A percentile compares a stretch with the other conserved stretches of the same genome.
These are phyloP conservation scores for Boleophthalmus pectinirostris DNA, from an alignment of 2,113 vertebrate genomes.

Conservation along the genomic window DNA sequence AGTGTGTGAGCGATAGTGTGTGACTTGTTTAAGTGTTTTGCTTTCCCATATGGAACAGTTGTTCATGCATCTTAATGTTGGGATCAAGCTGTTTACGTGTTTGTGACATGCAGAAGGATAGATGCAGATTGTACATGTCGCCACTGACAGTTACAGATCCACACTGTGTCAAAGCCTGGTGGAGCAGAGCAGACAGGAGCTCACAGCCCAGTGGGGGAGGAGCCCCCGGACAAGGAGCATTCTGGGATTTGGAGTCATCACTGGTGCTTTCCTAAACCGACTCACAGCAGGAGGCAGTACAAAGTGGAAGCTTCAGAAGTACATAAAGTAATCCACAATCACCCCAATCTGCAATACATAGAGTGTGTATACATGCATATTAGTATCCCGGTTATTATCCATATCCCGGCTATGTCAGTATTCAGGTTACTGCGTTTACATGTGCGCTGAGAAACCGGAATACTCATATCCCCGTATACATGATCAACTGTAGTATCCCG, in stretches of 20 bases:
- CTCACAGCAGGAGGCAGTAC: background rate
- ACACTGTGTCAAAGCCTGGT: conserved; percentile 41
- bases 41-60: conserved; percentile 39
- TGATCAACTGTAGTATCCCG: too few relatives aligned
- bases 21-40: conserved; percentile 40
- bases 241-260: conserved; percentile 35
- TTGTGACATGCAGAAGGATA: conserved; percentile 39
- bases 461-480: too few relatives aligned
- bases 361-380: too few relatives aligned
- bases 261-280: background rate
- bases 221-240: conserved; percentile 38
- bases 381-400: too few relatives aligned
- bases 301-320: background rate
- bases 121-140: conserved; percentile 35
- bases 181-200: conserved; percentile 51
- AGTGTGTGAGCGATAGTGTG: conserved; percentile 38
- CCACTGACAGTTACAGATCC: conserved; percentile 42
- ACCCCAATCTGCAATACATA: background rate
- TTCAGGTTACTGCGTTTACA: too few relatives aligned
- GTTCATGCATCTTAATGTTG: conserved; percentile 59
- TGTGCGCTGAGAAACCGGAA: too few relatives aligned
- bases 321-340: background rate
- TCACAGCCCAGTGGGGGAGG: conserved; percentile 28
- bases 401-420: too few relatives aligned
- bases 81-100: conserved; percentile 37